Evolutionary conservation across 2,113 vertebrate genomes (phyloP).

Genomic region (Festucalex cinctus): DNA sequence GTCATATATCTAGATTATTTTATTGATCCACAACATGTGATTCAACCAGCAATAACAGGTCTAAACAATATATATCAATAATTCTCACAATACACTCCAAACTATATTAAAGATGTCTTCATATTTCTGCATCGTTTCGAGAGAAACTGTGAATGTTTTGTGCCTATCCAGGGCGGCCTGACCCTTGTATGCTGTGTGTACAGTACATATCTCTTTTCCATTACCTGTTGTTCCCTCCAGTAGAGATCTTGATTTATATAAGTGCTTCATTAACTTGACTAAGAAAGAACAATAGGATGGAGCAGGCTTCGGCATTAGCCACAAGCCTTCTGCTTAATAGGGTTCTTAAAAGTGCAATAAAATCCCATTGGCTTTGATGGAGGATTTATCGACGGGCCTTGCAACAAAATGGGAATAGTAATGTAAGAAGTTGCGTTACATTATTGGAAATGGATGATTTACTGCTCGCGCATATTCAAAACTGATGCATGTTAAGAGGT

Average conservation of each 20-base stretch:
- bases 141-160: conserved; percentile 59
- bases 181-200: conserved; percentile 38
- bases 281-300: conserved; percentile 25
- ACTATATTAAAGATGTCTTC: conserved; percentile 21
- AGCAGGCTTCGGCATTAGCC: conserved; percentile 14
- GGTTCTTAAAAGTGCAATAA: conserved; percentile 63
- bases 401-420: not conserved
- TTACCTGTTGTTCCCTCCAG: conserved; percentile 21
- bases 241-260: conserved; percentile 19
- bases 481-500: conserved; percentile 11
- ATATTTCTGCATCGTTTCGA: conserved; percentile 53
- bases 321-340: conserved; percentile 2
- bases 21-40: conserved; percentile 20
- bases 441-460: conserved; percentile 25
- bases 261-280: conserved; percentile 35
- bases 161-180: conserved; percentile 60
- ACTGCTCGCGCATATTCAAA: conserved; percentile 2
- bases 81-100: conserved; percentile 36
- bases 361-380: conserved; percentile 17
- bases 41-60: conserved; percentile 57
- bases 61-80: conserved; percentile 27
- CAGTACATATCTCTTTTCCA: conserved; percentile 39
- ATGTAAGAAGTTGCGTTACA: conserved; percentile 26
- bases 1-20: conserved; percentile 22
- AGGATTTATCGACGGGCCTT: conserved; percentile 11